These are phyloP conservation scores for Melanostoma mellinum DNA, from an alignment of 2,888 invertebrate species.

Conservation along the genomic window DNA sequence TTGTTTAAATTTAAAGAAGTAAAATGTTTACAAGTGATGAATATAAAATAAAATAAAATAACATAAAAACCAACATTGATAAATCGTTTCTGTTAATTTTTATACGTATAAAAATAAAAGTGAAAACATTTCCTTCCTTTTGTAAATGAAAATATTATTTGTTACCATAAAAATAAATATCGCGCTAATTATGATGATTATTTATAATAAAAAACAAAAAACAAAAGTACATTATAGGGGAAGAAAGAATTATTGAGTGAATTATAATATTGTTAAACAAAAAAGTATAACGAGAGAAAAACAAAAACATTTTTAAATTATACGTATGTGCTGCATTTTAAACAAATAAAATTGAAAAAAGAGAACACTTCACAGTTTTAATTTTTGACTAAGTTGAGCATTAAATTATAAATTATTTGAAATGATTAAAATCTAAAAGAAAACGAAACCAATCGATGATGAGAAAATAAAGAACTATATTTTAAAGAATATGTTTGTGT, in stretches of 20 bases:
- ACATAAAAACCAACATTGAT: slow-evolving; percentile 8
- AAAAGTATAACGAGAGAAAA: not conserved
- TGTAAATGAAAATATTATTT: slow-evolving; percentile 66
- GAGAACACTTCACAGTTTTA: slow-evolving; percentile 59
- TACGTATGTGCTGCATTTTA: slow-evolving; percentile 71
- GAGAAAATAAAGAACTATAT: slow-evolving; percentile 71
- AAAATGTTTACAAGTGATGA: slow-evolving; percentile 63
- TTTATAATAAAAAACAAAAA: slow-evolving; percentile 1
- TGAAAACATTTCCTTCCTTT: slow-evolving; percentile 61
- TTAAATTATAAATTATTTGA: slow-evolving; percentile 58
- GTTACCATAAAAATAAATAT: slow-evolving; percentile 45
- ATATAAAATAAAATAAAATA: slow-evolving; percentile 31
- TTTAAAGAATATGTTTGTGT: slow-evolving; percentile 45
- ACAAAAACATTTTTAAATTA: slow-evolving; percentile 42
- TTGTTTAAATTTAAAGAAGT: slow-evolving; percentile 42
- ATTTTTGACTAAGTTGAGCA: slow-evolving; percentile 63
- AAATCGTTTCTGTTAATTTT: slow-evolving; percentile 70
- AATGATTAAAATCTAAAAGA: slow-evolving; percentile 50
- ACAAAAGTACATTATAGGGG: not conserved
- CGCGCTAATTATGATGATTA: slow-evolving; percentile 47
- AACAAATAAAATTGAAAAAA: slow-evolving; percentile 53
- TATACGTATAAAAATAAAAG: slow-evolving; percentile 58
- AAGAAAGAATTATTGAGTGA: slow-evolving; percentile 32
- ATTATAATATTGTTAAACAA: slow-evolving; percentile 58
- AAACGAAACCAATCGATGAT: slow-evolving; percentile 61